A percentile compares a stretch with the other conserved stretches of the same genome.
Conservation (phyloP, 2,888 invertebrate species). For the Melieria crassipennis region DNA sequence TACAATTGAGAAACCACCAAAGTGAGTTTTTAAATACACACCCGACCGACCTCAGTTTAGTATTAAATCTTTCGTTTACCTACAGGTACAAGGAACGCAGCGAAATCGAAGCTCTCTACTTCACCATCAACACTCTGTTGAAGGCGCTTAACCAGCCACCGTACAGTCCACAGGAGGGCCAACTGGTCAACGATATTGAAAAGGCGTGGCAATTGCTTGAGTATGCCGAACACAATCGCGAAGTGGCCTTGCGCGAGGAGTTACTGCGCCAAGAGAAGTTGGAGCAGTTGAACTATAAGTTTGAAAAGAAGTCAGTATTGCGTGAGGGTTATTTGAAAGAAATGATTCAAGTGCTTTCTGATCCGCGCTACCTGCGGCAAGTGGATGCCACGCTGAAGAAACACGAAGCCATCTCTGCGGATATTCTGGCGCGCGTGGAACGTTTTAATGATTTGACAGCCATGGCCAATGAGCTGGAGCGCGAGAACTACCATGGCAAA, state of each 20-base stretch:
- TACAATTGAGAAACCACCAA: conserved; percentile 97
- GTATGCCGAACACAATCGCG: conserved; percentile 91
- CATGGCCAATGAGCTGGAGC: conserved; percentile 91
- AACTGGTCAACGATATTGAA: conserved; percentile 94
- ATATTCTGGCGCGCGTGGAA: conserved; percentile 92
- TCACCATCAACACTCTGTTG: conserved; percentile 94
- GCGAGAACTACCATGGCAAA: conserved; percentile 91
- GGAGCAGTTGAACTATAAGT: conserved; percentile 95
- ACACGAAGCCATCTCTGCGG: conserved; percentile 97
- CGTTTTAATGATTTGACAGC: conserved; percentile 92
- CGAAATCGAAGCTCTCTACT: conserved; percentile 95
- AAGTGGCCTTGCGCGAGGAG: conserved; percentile 91
- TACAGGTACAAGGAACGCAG: conserved; percentile 92
- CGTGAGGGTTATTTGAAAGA: conserved; percentile 96
- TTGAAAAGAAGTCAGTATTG: conserved; percentile 93
- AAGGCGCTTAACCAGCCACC: conserved; percentile 92
- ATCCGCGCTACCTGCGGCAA: conserved; percentile 89
- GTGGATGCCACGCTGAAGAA: conserved; percentile 98
- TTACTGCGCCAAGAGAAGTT: conserved; percentile 90
- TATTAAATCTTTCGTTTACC: not conserved
- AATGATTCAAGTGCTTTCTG: conserved; percentile 95
- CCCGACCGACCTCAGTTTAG: not conserved
- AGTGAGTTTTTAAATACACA: conserved; percentile 69
- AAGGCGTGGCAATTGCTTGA: conserved; percentile 93
- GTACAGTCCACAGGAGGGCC: conserved; percentile 87